Base-by-base conservation (phyloP, 1,140 invertebrate genomes). In the Pentalonia nigronervosa region DNA sequence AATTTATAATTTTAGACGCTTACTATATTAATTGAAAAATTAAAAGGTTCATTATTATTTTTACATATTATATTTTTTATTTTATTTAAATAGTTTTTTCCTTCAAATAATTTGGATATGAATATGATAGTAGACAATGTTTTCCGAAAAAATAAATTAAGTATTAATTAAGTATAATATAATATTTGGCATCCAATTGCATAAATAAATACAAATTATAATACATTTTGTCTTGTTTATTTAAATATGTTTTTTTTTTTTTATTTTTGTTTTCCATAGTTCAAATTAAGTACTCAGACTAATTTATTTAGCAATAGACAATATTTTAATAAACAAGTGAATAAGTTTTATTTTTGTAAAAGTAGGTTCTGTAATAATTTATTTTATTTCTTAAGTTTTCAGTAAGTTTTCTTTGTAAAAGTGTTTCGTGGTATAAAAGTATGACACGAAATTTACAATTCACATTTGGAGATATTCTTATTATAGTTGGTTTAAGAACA, bases 241-340 rank as follows among this genome's bases (percentile, higher is more conserved):
- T 87, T 17, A n/a, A 20, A 50, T 50, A 8, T 50, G 17, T 17
- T 50, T 50, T 50, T 11, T 50, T 0, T 50, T 50, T 1, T 34
- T 88, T n/a, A n/a, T n/a, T 11, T 50, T 88, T 88, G 21, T 34
- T 50, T n/a, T 47, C 9, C n/a, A 4, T 50, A 20, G 2, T 8
- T 17, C 14, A 50, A 21, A 34, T 48, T n/a, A 48, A 50, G 7
- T 50, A 34, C n/a, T 34, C 34, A 20, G 34, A 88, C 30, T 20
- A 50, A 88, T n/a, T 48, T 88, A 87, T 47, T 87, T 14, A 87
- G 45, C 84, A 87, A 87, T 87, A 47, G 30, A 87, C 7, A 87
- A 45, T 45, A 53, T 89, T 89, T 89, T 53, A 34, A 89, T 23
- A 25, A 53, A 2, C 20, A 53, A 50, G 20, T 17, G 47, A 89